Evolutionary conservation across 2,113 vertebrate species (phyloP).

Genomic region (Forbesichthys papilliferus): DNA sequence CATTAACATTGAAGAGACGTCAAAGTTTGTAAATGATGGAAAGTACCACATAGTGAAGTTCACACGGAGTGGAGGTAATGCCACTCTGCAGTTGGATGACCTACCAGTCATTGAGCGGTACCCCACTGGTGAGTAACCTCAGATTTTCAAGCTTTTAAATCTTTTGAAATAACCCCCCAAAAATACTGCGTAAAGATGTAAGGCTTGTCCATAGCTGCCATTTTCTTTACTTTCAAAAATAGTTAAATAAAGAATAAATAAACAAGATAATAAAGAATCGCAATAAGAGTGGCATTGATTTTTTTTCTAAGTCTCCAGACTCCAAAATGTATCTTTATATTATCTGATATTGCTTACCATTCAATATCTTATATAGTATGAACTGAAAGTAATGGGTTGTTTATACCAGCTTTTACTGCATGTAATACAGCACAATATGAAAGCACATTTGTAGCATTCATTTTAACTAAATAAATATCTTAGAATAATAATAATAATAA

Average conservation of each 20-base stretch:
- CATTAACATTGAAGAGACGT: constrained; percentile 96
- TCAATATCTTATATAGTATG: neutral
- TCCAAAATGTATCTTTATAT: constrained; percentile 23
- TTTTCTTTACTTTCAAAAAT: constrained; percentile 46
- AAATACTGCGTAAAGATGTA: neutral
- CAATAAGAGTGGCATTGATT: constrained; percentile 48
- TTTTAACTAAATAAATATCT: no score
- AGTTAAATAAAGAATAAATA: no score
- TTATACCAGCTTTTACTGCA: neutral
- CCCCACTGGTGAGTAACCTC: constrained; percentile 91
- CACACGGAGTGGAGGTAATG: constrained; percentile 97
- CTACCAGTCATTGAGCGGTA: constrained; percentile 97
- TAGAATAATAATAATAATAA: no score
- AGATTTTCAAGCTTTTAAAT: neutral
- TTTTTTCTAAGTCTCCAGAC: constrained; percentile 23
- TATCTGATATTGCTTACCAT: constrained; percentile 22
- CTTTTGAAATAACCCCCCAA: constrained; percentile 23
- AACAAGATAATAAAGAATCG: constrained; percentile 4
- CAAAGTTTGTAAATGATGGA: constrained; percentile 98
- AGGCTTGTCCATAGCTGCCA: constrained; percentile 58
- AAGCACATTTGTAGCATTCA: neutral
- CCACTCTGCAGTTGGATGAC: constrained; percentile 99
- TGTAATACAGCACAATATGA: constrained; percentile 15
- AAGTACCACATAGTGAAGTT: constrained; percentile 99
- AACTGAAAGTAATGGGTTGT: constrained; percentile 5